phyloP scores from a whole-genome alignment of 1,140 invertebrate species.

The Drosophila pallidifrons region DNA sequence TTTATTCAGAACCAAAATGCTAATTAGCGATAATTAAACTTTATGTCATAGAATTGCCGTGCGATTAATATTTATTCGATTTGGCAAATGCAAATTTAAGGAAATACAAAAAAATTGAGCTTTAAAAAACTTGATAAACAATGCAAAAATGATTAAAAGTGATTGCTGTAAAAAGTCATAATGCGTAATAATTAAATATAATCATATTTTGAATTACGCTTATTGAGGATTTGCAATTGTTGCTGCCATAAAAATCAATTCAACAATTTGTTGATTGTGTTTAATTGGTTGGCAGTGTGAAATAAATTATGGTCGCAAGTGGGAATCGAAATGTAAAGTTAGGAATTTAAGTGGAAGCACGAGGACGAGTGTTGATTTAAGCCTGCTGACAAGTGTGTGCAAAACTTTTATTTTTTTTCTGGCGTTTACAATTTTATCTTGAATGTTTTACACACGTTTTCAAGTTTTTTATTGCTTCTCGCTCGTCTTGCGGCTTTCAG shows the following conservation, averaged over 20 bases:
- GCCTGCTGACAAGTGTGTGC: conserved; percentile 19
- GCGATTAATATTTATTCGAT: conserved; percentile 48
- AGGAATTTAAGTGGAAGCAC: conserved; percentile 1
- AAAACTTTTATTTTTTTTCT: conserved; percentile 8
- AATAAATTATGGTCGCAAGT: conserved; percentile 6
- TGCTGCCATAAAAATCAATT: conserved; percentile 8
- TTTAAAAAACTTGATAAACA: conserved; percentile 16
- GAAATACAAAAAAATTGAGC: neutral
- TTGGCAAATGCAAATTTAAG: conserved; percentile 5
- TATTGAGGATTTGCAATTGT: conserved; percentile 4
- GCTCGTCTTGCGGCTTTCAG: conserved; percentile 70
- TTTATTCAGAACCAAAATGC: conserved; percentile 37
- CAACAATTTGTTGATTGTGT: conserved; percentile 19
- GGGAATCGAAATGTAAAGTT: neutral
- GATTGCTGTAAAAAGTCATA: neutral
- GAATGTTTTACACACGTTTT: conserved; percentile 65
- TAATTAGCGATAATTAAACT: conserved; percentile 62
- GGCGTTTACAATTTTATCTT: conserved; percentile 33
- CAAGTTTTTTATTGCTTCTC: conserved; percentile 67
- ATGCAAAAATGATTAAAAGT: conserved; percentile 6
- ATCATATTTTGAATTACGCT: conserved; percentile 4
- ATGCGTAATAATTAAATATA: conserved; percentile 18
- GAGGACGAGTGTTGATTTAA: conserved; percentile 34
- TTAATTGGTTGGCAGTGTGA: conserved; percentile 12
- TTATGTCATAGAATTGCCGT: conserved; percentile 37